Evolutionary conservation across 2,113 vertebrate genomes (phyloP).

Genomic region (Podarcis raffonei): DNA sequence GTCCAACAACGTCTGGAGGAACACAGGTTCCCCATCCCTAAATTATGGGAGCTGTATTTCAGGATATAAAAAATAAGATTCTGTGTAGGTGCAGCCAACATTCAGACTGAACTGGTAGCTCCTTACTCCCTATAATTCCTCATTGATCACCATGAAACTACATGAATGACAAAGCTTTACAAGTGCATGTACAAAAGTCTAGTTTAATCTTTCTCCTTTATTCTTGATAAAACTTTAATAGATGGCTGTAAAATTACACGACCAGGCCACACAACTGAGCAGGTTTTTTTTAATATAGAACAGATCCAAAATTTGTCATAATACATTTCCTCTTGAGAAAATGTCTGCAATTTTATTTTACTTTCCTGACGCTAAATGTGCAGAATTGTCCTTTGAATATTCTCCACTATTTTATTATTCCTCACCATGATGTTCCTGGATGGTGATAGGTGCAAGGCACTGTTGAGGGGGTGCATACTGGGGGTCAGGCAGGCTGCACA

Average conservation of each 20-base stretch:
- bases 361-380: too few relatives aligned
- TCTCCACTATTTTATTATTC: too few relatives aligned
- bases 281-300: neutral
- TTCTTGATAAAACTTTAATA: neutral
- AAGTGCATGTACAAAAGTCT: neutral
- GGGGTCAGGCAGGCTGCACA: too few relatives aligned
- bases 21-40: too few relatives aligned
- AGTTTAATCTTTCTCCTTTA: neutral
- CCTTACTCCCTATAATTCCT: neutral
- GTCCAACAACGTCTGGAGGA: too few relatives aligned
- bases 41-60: neutral
- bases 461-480: too few relatives aligned
- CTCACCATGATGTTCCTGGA: too few relatives aligned
- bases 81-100: neutral
- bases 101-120: neutral
- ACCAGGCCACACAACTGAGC: neutral
- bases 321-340: too few relatives aligned
- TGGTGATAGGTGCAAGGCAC: too few relatives aligned
- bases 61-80: neutral
- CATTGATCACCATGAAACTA: neutral
- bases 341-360: too few relatives aligned
- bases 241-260: neutral
- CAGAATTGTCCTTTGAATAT: too few relatives aligned
- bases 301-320: too few relatives aligned
- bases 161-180: neutral